Conservation (phyloP, 2,888 invertebrate species). For the Agrochola circellaris region DNA sequence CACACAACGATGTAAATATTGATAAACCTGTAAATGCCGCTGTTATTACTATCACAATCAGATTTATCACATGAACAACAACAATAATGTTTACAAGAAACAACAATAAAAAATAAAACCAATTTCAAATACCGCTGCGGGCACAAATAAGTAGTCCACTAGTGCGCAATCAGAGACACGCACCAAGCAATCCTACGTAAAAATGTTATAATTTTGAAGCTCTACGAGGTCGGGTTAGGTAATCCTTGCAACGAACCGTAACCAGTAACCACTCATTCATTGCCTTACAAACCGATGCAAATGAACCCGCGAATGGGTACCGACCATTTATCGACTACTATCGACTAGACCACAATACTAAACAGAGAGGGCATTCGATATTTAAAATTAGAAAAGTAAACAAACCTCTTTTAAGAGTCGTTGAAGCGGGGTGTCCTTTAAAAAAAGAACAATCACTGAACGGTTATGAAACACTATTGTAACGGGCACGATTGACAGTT, state of each 20-base stretch:
- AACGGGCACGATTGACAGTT: conserved; percentile 83
- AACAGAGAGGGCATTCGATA: conserved; percentile 67
- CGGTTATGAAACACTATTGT: conserved; percentile 84
- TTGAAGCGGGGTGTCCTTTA: conserved; percentile 74
- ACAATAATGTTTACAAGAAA: conserved; percentile 39
- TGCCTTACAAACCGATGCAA: conserved; percentile 85
- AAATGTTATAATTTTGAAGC: conserved; percentile 60
- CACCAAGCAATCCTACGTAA: conserved; percentile 45
- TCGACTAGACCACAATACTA: conserved; percentile 76
- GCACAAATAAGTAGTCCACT: conserved; percentile 39
- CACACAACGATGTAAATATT: conserved; percentile 1
- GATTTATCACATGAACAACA: conserved; percentile 11
- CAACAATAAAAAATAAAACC: conserved; percentile 35
- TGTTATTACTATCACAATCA: neutral
- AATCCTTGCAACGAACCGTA: conserved; percentile 84
- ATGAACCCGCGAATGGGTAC: conserved; percentile 77
- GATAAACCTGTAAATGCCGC: neutral
- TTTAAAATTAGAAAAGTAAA: conserved; percentile 71
- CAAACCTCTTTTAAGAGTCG: conserved; percentile 85
- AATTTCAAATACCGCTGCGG: conserved; percentile 36
- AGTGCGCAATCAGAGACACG: conserved; percentile 60
- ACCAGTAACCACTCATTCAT: conserved; percentile 84
- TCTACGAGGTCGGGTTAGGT: conserved; percentile 82
- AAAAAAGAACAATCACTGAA: conserved; percentile 83
- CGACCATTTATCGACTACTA: conserved; percentile 77